Evolutionary conservation across 30 jellyfish, hydroid and myxozoan genomes (phyloP), one percentile per base, ranked within the genome.

Genomic region (Aurelia sp.): DNA sequence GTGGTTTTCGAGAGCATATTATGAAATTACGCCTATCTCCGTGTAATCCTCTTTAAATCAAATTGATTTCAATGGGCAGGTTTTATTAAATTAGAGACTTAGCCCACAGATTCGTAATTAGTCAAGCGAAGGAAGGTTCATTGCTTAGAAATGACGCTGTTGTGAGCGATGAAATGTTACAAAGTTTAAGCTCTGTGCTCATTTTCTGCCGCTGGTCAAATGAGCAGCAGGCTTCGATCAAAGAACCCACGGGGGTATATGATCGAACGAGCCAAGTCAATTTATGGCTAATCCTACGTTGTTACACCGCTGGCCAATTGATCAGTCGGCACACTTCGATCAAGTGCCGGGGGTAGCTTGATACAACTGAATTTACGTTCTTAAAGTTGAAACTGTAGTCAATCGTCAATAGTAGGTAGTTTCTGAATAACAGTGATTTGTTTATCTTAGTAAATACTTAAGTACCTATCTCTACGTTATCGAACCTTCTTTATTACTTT

Each of bases 1-100:
- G 93, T 87, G 93, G 93, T 84, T 84, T 55, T 63, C 47, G 82
- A 72, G 86, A 59, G 88, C 62, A 77, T 72, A 84, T 84, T 84
- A 84, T 52, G 78, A 84, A 74, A 74, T 84, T 44, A 63, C 81
- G 70, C 61, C 75, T 71, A 84, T 61, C 93, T 12, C 93, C 93
- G 84, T 84, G 93, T 70, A 84, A 84, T 84, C 93, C 82, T 72
- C 82, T 84, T 84, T 76, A 67, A 73, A 74, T 76, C 18, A 73
- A 72, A 84, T 76, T 73, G 80, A 77, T 84, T 84, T 84, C 88
- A 71, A 70, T 61, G 75, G 93, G 60, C 87, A 77, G 88, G 87
- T 86, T 60, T 72, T 84, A 84, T 84, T 73, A 53, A 77, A 84
- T 84, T 73, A 84, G 15, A 82, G 88, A 21, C 86, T 84, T 63